Evolutionary conservation across 2,888 invertebrate genomes (phyloP), one percentile per base, ranked within the genome.

Genomic region (Thysanoteuthis rhombus): DNA sequence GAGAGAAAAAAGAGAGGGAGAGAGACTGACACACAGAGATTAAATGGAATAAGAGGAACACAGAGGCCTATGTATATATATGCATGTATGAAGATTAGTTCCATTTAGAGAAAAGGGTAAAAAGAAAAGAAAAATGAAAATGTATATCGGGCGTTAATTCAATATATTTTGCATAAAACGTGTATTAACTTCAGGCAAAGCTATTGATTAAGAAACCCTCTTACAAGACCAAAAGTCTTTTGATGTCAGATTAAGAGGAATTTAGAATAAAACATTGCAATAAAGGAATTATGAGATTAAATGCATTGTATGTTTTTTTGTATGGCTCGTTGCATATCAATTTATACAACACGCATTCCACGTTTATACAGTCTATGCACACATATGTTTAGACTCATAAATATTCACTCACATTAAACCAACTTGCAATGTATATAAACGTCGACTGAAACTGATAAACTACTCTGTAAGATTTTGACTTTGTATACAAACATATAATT

Each of bases 311-410:
- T 12, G n/a, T 75, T 75, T 36, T 28, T 58, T 3, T 4, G 1
- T 75, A 12, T n/a, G n/a, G n/a, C n/a, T 2, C 0, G 0, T 75
- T 16, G 12, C n/a, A 10, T 3, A 0, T n/a, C n/a, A 36, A n/a
- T n/a, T 52, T 52, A 25, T 25, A 22, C 22, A 52, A 25, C 52
- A 52, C 25, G 36, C n/a, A n/a, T n/a, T n/a, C n/a, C n/a, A n/a
- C n/a, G n/a, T n/a, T n/a, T n/a, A n/a, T n/a, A n/a, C n/a, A n/a
- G n/a, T n/a, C n/a, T n/a, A n/a, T n/a, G n/a, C n/a, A n/a, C n/a
- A n/a, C n/a, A n/a, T n/a, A n/a, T n/a, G n/a, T n/a, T n/a, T n/a
- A n/a, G n/a, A n/a, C n/a, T n/a, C n/a, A n/a, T n/a, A n/a, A n/a
- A n/a, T n/a, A n/a, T n/a, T n/a, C n/a, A n/a, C n/a, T n/a, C n/a